Evolutionary conservation across 2,113 vertebrate genomes (phyloP).

Genomic region (Macrotus californicus): DNA sequence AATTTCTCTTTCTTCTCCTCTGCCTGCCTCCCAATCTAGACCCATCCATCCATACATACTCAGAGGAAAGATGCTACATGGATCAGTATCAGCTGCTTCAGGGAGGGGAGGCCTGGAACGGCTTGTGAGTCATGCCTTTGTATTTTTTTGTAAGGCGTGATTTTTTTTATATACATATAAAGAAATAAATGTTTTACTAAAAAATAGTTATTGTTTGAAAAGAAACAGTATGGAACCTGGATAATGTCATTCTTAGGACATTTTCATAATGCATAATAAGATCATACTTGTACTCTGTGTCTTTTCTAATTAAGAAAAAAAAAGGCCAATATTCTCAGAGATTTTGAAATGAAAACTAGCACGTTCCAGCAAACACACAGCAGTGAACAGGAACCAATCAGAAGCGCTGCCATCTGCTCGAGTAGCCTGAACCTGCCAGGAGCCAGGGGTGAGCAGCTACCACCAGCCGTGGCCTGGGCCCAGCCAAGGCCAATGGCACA

Average conservation of each 20-base stretch:
- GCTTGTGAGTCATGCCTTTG: not conserved
- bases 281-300: not conserved
- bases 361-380: not conserved
- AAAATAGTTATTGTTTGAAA: not conserved
- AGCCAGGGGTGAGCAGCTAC: rapidly evolving
- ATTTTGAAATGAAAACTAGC: not conserved
- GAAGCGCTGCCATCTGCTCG: not conserved
- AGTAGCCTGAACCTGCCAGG: not conserved
- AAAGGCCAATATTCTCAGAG: not conserved
- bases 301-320: conserved; percentile 1
- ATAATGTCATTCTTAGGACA: not conserved
- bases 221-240: not conserved
- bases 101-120: not conserved
- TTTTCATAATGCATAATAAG: not conserved
- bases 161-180: not conserved
- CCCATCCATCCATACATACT: not conserved
- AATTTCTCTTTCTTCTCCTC: not conserved
- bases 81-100: not conserved
- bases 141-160: not conserved
- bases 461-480: too few species aligned
- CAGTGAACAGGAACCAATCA: not conserved
- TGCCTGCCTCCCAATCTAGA: not conserved
- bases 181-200: not conserved
- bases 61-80: not conserved
- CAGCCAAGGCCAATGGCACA: too few species aligned